Percentiles rank a stretch among this genome's conserved stretches.
phyloP scores from a whole-genome alignment of 1,140 invertebrate genomes.

The Brachionus manjavacas region DNA sequence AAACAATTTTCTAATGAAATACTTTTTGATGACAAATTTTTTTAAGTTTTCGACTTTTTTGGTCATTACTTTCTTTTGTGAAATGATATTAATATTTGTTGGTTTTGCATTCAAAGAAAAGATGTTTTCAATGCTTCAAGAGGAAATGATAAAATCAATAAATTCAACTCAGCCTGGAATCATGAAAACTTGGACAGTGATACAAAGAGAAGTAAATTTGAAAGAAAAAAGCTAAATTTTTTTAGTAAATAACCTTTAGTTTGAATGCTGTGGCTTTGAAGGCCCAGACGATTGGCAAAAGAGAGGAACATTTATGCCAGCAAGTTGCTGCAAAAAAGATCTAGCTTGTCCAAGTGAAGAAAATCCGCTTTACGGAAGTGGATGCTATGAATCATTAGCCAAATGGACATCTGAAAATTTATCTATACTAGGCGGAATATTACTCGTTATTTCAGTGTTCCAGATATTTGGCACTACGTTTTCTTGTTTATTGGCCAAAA shows the following conservation, averaged over 20 bases:
- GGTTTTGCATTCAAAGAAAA: constrained; percentile 27
- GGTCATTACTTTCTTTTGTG: constrained; percentile 21
- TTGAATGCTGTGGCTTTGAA: constrained; percentile 35
- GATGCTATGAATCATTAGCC: constrained; percentile 8
- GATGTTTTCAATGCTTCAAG: constrained; percentile 26
- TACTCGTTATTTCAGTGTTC: background rate
- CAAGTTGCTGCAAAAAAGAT: constrained; percentile 22
- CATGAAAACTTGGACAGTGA: constrained; percentile 38
- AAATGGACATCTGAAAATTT: constrained; percentile 22
- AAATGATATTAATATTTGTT: constrained; percentile 24
- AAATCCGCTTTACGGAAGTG: constrained; percentile 13
- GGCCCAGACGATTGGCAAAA: constrained; percentile 40
- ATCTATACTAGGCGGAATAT: background rate
- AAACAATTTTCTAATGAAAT: background rate
- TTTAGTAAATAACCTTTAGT: background rate
- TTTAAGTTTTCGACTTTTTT: constrained; percentile 18
- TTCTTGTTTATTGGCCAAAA: constrained; percentile 25
- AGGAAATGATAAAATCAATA: constrained; percentile 39
- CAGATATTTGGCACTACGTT: constrained; percentile 40
- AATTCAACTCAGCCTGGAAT: constrained; percentile 40
- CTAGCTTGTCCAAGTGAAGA: constrained; percentile 26
- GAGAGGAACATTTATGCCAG: constrained; percentile 31
- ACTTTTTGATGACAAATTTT: background rate
- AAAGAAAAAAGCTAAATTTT: background rate
- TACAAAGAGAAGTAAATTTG: constrained; percentile 31